A percentile compares a stretch with the other conserved stretches of the same genome.
Conservation (phyloP, 2,888 invertebrate species). For the Erynnis tages region DNA sequence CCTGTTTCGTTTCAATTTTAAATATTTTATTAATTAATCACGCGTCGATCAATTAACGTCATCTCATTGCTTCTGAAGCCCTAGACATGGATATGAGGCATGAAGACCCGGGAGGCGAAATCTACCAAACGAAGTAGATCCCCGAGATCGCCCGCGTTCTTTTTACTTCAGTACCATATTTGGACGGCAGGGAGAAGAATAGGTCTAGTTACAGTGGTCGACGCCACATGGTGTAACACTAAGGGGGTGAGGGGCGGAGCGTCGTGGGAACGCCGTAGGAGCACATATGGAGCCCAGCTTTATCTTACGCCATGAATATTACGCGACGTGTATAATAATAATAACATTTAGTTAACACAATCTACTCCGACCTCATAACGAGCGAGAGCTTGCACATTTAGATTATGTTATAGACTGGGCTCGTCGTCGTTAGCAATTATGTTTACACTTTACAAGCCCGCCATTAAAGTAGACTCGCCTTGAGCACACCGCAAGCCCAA, state of each 20-base stretch:
- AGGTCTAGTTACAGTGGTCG: constrained; percentile 55
- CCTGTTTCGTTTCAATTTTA: constrained; percentile 46
- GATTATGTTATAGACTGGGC: constrained; percentile 47
- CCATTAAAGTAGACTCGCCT: constrained; percentile 38
- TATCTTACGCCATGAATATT: constrained; percentile 65
- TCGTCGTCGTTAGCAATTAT: constrained; percentile 35
- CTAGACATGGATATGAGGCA: constrained; percentile 64
- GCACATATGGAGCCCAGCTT: constrained; percentile 78
- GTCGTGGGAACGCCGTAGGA: constrained; percentile 67
- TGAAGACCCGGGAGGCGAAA: constrained; percentile 70
- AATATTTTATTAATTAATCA: constrained; percentile 73
- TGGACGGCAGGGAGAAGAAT: constrained; percentile 35
- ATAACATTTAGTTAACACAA: constrained; percentile 67
- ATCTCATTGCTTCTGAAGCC: constrained; percentile 66
- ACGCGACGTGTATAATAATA: constrained; percentile 67
- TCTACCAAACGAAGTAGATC: constrained; percentile 49
- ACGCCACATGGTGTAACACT: constrained; percentile 60
- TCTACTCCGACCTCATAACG: constrained; percentile 56
- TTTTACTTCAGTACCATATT: constrained; percentile 19
- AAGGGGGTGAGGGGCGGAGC: constrained; percentile 47
- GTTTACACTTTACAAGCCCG: constrained; percentile 34
- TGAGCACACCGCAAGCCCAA: constrained; percentile 6
- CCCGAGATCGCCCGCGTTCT: constrained; percentile 33
- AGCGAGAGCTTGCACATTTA: constrained; percentile 53
- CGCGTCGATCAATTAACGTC: constrained; percentile 69